phyloP scores from a whole-genome alignment of 2,888 invertebrate species.

The Empis livida region DNA sequence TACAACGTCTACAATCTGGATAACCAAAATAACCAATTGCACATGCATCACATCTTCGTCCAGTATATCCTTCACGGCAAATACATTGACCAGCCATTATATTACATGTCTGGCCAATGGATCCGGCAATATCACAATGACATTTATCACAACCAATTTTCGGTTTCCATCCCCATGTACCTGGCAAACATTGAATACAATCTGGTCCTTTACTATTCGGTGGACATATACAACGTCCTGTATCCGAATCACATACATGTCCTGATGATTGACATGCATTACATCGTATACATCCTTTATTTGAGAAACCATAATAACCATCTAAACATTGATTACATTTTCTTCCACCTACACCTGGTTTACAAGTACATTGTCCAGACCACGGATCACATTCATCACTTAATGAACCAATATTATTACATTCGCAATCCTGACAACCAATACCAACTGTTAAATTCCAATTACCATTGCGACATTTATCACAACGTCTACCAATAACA shows the following conservation, averaged over 20 bases:
- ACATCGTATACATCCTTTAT: conserved; percentile 67
- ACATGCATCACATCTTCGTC: conserved; percentile 70
- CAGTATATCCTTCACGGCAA: conserved; percentile 62
- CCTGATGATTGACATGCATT: conserved; percentile 66
- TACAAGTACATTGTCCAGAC: conserved; percentile 67
- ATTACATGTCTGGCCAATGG: conserved; percentile 49
- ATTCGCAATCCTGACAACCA: conserved; percentile 75
- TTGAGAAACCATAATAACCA: conserved; percentile 59
- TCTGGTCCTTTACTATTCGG: conserved; percentile 67
- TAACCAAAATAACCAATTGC: conserved; percentile 78
- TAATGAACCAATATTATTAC: conserved; percentile 55
- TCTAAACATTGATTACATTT: conserved; percentile 62
- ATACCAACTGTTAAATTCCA: conserved; percentile 60
- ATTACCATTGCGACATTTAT: conserved; percentile 61
- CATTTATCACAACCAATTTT: conserved; percentile 71
- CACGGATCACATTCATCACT: conserved; percentile 56
- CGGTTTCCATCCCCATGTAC: conserved; percentile 67
- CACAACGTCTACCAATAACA: conserved; percentile 61
- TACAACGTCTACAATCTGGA: conserved; percentile 74
- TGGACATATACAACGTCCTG: conserved; percentile 89
- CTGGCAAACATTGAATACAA: conserved; percentile 68
- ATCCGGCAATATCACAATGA: conserved; percentile 51
- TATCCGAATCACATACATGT: conserved; percentile 78
- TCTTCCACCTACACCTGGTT: conserved; percentile 58
- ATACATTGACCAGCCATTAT: conserved; percentile 47